Evolutionary conservation across 2,888 invertebrate species (phyloP).

Genomic region (Drosophila flavopinicola): DNA sequence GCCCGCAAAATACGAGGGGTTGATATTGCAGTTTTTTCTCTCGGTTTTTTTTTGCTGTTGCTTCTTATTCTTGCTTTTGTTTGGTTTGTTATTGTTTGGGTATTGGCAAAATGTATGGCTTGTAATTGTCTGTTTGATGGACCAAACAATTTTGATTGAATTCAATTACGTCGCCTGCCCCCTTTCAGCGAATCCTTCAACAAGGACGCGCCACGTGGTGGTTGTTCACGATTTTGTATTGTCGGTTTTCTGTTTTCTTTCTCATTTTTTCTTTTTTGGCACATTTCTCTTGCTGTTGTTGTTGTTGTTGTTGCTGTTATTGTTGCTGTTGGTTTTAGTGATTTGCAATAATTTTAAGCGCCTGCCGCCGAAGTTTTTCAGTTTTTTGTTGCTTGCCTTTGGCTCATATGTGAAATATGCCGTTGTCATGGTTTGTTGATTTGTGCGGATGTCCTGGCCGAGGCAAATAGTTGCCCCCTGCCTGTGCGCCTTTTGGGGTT

Average conservation of each 20-base stretch:
- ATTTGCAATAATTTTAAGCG: slow-evolving; percentile 78
- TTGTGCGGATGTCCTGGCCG: slow-evolving; percentile 57
- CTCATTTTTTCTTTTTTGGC: slow-evolving; percentile 15
- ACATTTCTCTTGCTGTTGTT: slow-evolving; percentile 3
- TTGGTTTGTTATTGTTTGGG: slow-evolving; percentile 14
- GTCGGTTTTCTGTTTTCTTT: too few species aligned
- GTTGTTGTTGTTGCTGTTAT: too few species aligned
- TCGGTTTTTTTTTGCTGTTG: slow-evolving; percentile 1
- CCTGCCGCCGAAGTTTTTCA: slow-evolving; percentile 2
- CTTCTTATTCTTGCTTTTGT: slow-evolving; percentile 7
- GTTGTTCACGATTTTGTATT: slow-evolving; percentile 35
- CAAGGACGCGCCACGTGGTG: slow-evolving; percentile 12
- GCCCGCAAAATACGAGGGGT: slow-evolving; percentile 25
- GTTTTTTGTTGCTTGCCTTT: neutral
- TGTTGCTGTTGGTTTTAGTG: slow-evolving; percentile 78
- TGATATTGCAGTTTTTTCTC: slow-evolving; percentile 11
- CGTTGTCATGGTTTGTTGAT: slow-evolving; percentile 74
- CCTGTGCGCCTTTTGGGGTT: slow-evolving; percentile 48
- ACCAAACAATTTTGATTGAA: slow-evolving; percentile 83
- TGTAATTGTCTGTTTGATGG: slow-evolving; percentile 83
- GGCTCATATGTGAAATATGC: slow-evolving; percentile 70
- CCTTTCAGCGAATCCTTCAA: slow-evolving; percentile 42
- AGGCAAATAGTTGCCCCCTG: slow-evolving; percentile 34
- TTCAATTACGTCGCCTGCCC: slow-evolving; percentile 69
- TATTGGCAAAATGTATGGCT: slow-evolving; percentile 73